Percentiles rank a stretch among this genome's conserved stretches.
These are phyloP conservation scores for Galago senegalensis DNA, from an alignment of 2,797 vertebrate genomes.

Conservation along the genomic window DNA sequence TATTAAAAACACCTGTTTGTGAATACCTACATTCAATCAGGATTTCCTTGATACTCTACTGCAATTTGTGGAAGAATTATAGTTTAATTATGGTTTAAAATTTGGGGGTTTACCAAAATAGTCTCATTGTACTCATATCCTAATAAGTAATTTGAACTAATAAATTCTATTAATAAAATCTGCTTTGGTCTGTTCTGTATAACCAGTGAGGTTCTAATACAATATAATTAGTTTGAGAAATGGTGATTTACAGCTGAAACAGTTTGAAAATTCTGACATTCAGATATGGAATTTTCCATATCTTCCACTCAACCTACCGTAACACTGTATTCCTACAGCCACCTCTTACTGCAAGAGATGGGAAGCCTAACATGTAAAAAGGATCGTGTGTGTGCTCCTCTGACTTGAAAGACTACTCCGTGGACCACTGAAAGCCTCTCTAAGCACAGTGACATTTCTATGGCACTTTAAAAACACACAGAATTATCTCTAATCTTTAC, in stretches of 20 bases:
- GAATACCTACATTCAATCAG: background rate
- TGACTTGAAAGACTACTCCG: background rate
- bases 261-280: background rate
- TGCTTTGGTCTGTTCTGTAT: slow-evolving; percentile 20
- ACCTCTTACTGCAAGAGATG: background rate
- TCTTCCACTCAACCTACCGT: too few species aligned
- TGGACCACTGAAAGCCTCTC: background rate
- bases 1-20: background rate
- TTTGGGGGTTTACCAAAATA: background rate
- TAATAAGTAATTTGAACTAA: slow-evolving; percentile 14
- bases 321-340: background rate
- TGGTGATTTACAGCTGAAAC: background rate
- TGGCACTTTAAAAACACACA: background rate
- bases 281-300: background rate
- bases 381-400: background rate
- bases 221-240: background rate
- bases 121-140: background rate
- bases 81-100: background rate
- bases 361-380: background rate
- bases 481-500: background rate
- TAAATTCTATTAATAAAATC: background rate
- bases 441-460: background rate
- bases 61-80: background rate
- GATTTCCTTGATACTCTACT: background rate
- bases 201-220: background rate